Percentiles rank a stretch among this genome's conserved stretches.
phyloP scores from a whole-genome alignment of 2,113 vertebrate genomes.

The Oryzias javanicus region DNA sequence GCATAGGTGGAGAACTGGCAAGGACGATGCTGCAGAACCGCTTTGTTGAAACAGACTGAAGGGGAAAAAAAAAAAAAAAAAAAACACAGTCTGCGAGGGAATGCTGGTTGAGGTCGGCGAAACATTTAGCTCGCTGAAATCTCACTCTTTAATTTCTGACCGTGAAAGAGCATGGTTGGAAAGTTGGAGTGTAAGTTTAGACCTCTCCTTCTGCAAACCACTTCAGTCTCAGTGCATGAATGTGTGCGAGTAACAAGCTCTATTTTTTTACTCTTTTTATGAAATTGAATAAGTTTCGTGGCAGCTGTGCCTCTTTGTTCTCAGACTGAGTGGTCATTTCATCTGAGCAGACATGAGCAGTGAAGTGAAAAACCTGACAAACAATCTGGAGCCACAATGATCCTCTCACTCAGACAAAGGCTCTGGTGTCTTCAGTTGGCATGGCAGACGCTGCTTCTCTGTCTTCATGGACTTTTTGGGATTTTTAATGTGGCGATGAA shows the following conservation, averaged over 20 bases:
- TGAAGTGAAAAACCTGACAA: constrained; percentile 63
- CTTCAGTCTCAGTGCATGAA: constrained; percentile 32
- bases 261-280: constrained; percentile 21
- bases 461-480: constrained; percentile 57
- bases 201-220: constrained; percentile 61
- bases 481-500: constrained; percentile 43
- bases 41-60: constrained; percentile 25
- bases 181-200: constrained; percentile 50
- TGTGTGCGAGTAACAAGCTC: constrained; percentile 1
- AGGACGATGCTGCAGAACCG: background rate
- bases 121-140: constrained; percentile 60
- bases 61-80: background rate
- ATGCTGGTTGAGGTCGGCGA: constrained; percentile 48
- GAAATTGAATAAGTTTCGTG: constrained; percentile 30
- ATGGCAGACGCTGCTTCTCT: constrained; percentile 28
- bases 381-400: constrained; percentile 46
- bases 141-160: constrained; percentile 65
- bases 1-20: constrained; percentile 10
- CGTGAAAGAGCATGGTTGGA: constrained; percentile 51
- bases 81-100: constrained; percentile 12
- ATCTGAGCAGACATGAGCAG: constrained; percentile 65
- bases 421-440: constrained; percentile 56
- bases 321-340: constrained; percentile 56
- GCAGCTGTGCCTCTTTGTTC: constrained; percentile 30
- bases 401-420: constrained; percentile 61